These are phyloP conservation scores for Alauda arvensis DNA, from an alignment of 2,797 vertebrate species.

Conservation along the genomic window DNA sequence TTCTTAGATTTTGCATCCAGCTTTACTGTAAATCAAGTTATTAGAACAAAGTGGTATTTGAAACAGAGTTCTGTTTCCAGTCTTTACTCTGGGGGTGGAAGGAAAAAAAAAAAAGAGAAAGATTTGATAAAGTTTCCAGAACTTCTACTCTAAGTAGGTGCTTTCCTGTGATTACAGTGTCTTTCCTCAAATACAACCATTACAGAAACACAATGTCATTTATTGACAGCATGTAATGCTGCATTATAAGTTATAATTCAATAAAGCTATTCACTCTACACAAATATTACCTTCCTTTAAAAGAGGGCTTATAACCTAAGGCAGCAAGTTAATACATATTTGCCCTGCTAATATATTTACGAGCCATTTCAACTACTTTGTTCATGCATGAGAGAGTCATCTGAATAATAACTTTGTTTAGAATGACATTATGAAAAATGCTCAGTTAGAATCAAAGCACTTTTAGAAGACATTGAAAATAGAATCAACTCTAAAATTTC, in stretches of 20 bases:
- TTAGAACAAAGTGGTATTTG: neutral
- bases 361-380: constrained; percentile 12
- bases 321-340: constrained; percentile 35
- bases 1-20: neutral
- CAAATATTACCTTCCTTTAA: constrained; percentile 36
- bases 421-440: constrained; percentile 43
- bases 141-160: neutral
- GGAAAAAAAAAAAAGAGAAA: neutral
- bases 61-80: neutral
- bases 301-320: constrained; percentile 8
- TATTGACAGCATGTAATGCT: constrained; percentile 34
- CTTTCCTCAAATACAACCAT: neutral
- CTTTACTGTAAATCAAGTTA: neutral
- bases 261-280: constrained; percentile 20
- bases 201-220: constrained; percentile 11
- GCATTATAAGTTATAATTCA: constrained; percentile 31
- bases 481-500: neutral
- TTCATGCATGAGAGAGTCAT: constrained; percentile 14
- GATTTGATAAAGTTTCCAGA: neutral
- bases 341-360: constrained; percentile 40
- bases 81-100: neutral
- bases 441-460: constrained; percentile 9
- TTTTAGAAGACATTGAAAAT: constrained; percentile 16
- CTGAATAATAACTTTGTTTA: constrained; percentile 41
- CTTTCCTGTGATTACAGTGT: neutral